Base-by-base conservation (phyloP, 2,113 vertebrate species). In the Hippocampus zosterae region DNA sequence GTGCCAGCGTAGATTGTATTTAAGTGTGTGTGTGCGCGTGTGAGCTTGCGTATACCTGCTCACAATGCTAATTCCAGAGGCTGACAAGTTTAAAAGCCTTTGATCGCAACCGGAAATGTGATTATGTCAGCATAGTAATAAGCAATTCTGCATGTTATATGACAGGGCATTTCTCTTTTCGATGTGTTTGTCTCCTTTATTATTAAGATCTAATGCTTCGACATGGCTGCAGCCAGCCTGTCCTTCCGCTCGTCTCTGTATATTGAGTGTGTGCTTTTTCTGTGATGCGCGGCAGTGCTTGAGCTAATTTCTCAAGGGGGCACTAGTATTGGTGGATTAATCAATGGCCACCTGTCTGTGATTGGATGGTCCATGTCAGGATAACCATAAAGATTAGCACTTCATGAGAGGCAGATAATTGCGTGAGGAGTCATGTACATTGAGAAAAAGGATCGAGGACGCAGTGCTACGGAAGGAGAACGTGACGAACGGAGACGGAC, bases 61-160 rank as follows among this genome's bases (percentile, higher is more conserved):
- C 42, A 56, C 41, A 16, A 66, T 71, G 46, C 69, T 73, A 63
- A 46, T 59, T 72, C 61, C 87, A 85, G 85, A 82, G 83, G 87
- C 69, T 60, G 12, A 41, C 57, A 48, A 75, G 44, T 81, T 80
- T 82, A 84, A 85, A 79, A 55, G 18, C 53, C 78, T 84, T 82
- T 77, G 74, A 83, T 77, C 67, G 2, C 2, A 59, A 33, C 19
- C 74, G 78, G 77, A 84, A 87, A 89, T 89, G 59, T 40, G 83
- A 84, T 88, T 88, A 80, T 72, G 75, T 61, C 65, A 48, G 73
- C 81, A 82, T 84, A 80, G 85, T 76, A 86, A 89, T 79, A 76
- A 77, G 85, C 33, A 73, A 88, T 88, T 78, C 76, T 8, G 70
- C 75, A 85, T 72, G 85, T 88, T 81, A 77, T 72, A 84, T 86